Evolutionary conservation across 2,797 vertebrate species (phyloP), one percentile per base, ranked within the genome.

Genomic region (Darevskia nairensis): DNA sequence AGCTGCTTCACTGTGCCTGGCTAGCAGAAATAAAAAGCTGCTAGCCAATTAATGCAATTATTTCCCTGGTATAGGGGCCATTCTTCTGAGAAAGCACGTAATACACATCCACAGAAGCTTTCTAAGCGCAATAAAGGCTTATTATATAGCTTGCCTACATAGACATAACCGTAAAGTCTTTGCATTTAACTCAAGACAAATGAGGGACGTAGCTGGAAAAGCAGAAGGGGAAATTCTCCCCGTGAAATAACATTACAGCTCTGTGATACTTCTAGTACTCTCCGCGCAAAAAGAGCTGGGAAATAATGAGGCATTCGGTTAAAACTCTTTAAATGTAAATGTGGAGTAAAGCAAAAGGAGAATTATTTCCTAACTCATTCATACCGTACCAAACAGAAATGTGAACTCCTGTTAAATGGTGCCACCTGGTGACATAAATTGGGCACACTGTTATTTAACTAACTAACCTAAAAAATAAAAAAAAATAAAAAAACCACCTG

Each of bases 341-440:
- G 41, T 79, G 32, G 85, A 94, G 46, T 44, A 80, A 93, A 84
- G 80, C 85, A 91, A 92, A 94, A 93, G 82, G 85, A 93, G 41
- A 87, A 87, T 76, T 85, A 55, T 89, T 92, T 91, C 84, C 61
- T 84, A 61, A 78, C 89, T 86, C 88, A 89, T 55, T 79, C 68
- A 72, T 80, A 87, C 81, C 9, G 85, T 85, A 83, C 39, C 44
- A 11, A 92, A 8, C 72, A 82, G 87, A 92, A 90, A 87, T 55
- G 87, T 93, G 17, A 96, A 96, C 90, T 96, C 94, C 93, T 95
- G 95, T 95, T 95, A 95, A 95, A 96, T 96, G 95, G 97, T 96
- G 97, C 97, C 97, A 97, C 94, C 97, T 97, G 96, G 95, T 97
- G 97, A 96, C 96, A 93, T 90, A 95, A 95, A 89, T 75, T 79